Percentiles rank a stretch among this genome's conserved stretches.
Evolutionary conservation across 2,797 vertebrate species (phyloP).

Genomic region (Pseudochirops corinnae): DNA sequence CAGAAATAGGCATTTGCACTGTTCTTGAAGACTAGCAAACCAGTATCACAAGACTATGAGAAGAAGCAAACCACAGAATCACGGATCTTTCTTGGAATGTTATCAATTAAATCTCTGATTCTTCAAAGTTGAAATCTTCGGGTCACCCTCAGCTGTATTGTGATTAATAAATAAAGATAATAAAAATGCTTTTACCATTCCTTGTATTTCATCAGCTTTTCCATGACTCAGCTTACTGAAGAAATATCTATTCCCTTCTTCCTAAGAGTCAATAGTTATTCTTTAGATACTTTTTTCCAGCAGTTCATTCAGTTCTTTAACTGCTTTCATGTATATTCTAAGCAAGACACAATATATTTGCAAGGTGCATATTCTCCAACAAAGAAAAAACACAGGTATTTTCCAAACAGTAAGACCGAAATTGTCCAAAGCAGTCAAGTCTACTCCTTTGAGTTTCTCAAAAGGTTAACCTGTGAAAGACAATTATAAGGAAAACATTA

Average conservation of each 20-base stretch:
- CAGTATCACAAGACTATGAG: neutral
- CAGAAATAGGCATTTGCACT: constrained; percentile 6
- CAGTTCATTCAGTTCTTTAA: neutral
- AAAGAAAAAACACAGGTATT: constrained; percentile 43
- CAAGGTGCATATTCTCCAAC: neutral
- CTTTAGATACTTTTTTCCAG: constrained; percentile 4
- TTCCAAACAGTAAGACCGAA: constrained; percentile 49
- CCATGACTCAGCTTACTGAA: constrained; percentile 27
- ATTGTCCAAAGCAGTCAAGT: constrained; percentile 14
- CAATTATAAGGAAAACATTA: constrained; percentile 47
- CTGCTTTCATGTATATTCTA: constrained; percentile 30
- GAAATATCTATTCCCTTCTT: constrained; percentile 22
- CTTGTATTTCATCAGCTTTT: constrained; percentile 41
- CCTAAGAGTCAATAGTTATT: neutral
- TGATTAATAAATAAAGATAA: neutral
- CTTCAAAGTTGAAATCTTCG: constrained; percentile 32
- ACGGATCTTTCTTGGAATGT: neutral
- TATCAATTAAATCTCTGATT: constrained; percentile 8
- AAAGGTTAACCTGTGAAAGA: constrained; percentile 51
- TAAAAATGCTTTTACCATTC: neutral
- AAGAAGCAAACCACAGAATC: constrained; percentile 11
- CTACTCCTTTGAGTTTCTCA: neutral
- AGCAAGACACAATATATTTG: neutral
- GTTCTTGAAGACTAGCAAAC: neutral
- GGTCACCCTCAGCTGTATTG: neutral